phyloP scores from a whole-genome alignment of 2,113 vertebrate species.

The Catharus fuscescens region DNA sequence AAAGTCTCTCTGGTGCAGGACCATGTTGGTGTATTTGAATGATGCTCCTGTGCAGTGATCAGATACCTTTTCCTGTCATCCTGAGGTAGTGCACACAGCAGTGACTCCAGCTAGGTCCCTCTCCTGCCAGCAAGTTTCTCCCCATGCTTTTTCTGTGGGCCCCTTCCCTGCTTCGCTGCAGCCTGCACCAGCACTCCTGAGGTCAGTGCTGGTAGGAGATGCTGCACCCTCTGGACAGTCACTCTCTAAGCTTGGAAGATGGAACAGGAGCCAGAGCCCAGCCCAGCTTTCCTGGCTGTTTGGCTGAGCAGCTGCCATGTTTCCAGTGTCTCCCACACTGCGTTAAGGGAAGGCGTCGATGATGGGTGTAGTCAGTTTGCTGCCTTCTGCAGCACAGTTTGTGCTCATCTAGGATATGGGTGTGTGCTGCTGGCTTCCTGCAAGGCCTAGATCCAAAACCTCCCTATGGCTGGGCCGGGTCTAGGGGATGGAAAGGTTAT shows the following conservation, averaged over 20 bases:
- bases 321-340: not conserved
- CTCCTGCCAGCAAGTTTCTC: not conserved
- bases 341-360: not conserved
- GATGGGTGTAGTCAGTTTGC: not conserved
- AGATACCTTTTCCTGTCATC: not conserved
- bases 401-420: conserved; percentile 56
- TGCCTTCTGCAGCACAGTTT: not conserved
- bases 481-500: not conserved
- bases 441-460: conserved; percentile 17
- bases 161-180: not conserved
- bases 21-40: not conserved
- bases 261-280: not conserved
- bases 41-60: not conserved
- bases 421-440: conserved; percentile 48
- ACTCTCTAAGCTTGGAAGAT: not conserved
- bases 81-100: not conserved
- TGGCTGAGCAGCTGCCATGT: not conserved
- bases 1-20: not conserved
- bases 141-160: not conserved
- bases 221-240: not conserved
- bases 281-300: not conserved
- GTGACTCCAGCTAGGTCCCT: not conserved
- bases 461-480: not conserved
- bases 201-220: not conserved
- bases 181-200: not conserved